Conservation (phyloP, 2,113 vertebrate species). For the Choloepus hoffmanni region DNA sequence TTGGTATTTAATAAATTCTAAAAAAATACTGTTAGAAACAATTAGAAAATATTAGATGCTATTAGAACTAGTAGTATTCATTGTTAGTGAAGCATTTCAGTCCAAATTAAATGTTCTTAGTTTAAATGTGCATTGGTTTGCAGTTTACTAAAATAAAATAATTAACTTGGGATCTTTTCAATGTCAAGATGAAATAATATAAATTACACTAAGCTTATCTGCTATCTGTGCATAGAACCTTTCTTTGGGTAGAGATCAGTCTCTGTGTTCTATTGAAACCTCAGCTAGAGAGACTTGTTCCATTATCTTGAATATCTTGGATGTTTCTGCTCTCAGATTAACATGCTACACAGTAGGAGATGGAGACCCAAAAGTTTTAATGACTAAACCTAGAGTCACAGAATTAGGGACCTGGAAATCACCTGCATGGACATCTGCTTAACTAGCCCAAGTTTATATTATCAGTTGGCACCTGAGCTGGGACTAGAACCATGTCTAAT, state of each 20-base stretch:
- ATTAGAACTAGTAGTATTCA: conserved; percentile 37
- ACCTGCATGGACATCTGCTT: neutral
- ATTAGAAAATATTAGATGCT: conserved; percentile 29
- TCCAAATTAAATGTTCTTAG: neutral
- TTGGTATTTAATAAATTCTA: conserved; percentile 40
- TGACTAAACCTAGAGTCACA: neutral
- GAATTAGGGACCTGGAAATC: neutral
- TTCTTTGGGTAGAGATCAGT: neutral
- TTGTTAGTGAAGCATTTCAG: conserved; percentile 27
- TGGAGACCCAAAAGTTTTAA: neutral
- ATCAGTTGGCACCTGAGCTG: neutral
- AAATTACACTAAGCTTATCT: neutral
- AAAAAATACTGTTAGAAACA: neutral
- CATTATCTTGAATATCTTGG: neutral
- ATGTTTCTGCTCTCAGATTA: neutral
- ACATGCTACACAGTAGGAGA: neutral
- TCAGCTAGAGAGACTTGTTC: neutral
- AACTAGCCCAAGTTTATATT: neutral
- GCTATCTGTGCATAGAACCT: neutral
- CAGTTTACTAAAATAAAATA: conserved; percentile 4
- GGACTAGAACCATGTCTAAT: neutral
- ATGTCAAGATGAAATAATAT: neutral
- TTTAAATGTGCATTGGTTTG: conserved; percentile 7
- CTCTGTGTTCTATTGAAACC: neutral
- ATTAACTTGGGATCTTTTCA: neutral